Percentiles rank a stretch among this genome's conserved stretches.
phyloP scores from a whole-genome alignment of 2,797 vertebrate species.

The Pempheris klunzingeri region DNA sequence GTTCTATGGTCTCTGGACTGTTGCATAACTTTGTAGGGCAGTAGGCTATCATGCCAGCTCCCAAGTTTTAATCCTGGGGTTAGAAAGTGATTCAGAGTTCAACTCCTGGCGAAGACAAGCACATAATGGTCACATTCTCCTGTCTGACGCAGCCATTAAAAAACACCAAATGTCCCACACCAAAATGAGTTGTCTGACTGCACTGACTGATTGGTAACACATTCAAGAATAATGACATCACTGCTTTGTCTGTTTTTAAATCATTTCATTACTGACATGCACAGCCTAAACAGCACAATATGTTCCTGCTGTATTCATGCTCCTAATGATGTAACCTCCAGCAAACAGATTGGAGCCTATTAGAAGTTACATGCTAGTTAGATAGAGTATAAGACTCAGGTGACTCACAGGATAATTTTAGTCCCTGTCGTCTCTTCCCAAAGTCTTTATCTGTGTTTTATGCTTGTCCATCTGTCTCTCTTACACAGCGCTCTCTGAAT shows the following conservation, averaged over 20 bases:
- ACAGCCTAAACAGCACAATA: background rate
- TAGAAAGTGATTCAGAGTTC: constrained; percentile 6
- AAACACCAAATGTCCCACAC: background rate
- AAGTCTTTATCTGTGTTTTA: constrained; percentile 53
- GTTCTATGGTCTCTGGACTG: background rate
- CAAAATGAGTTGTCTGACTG: background rate
- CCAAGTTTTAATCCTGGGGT: background rate
- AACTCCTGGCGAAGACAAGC: constrained; percentile 13
- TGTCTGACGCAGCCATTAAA: constrained; percentile 9
- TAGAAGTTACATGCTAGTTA: constrained; percentile 7
- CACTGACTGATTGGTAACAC: background rate
- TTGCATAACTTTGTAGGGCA: constrained; percentile 19
- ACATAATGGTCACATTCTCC: background rate
- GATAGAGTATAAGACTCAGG: constrained; percentile 9
- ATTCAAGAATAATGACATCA: constrained; percentile 2
- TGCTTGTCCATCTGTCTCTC: constrained; percentile 64
- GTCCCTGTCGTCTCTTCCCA: constrained; percentile 24
- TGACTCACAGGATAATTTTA: constrained; percentile 51
- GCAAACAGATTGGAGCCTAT: background rate
- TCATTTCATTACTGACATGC: constrained; percentile 13
- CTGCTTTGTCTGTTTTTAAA: constrained; percentile 4
- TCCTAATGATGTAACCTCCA: constrained; percentile 7
- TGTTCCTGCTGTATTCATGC: background rate
- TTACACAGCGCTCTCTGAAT: constrained; percentile 50
- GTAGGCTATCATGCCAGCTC: constrained; percentile 13